A percentile compares a stretch with the other conserved stretches of the same genome.
These are phyloP conservation scores for Augochlorella aurata DNA, from an alignment of 2,888 invertebrate species.

Conservation along the genomic window DNA sequence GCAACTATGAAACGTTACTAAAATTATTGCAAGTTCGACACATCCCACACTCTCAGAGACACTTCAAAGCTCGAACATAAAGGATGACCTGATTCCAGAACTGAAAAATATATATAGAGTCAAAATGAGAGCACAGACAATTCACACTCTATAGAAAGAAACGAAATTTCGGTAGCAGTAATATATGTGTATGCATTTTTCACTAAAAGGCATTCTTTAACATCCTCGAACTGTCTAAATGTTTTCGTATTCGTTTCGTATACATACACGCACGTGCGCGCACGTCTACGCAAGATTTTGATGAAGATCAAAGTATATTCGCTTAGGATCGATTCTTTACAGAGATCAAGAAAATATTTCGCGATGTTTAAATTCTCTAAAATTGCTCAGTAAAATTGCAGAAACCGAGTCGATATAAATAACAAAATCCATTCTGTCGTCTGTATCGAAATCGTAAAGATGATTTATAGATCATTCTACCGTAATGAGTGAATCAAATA, in stretches of 20 bases:
- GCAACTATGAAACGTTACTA: not conserved
- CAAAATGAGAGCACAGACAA: conserved; percentile 38
- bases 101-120: conserved; percentile 25
- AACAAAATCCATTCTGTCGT: too few relatives aligned
- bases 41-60: conserved; percentile 43
- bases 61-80: conserved; percentile 45
- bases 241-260: conserved; percentile 24
- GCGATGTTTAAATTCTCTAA: too few relatives aligned
- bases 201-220: conserved; percentile 49
- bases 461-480: too few relatives aligned
- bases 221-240: conserved; percentile 40
- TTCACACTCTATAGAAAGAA: conserved; percentile 43
- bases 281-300: conserved; percentile 31
- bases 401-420: too few relatives aligned
- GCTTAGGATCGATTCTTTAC: conserved; percentile 2
- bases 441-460: too few relatives aligned
- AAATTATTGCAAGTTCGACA: conserved; percentile 37
- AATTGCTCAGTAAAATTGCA: too few relatives aligned
- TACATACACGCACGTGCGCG: conserved; percentile 25
- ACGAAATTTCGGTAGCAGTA: conserved; percentile 46
- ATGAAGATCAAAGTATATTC: conserved; percentile 23
- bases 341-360: not conserved
- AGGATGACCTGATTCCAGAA: conserved; percentile 24
- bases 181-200: conserved; percentile 36
- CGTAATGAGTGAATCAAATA: too few relatives aligned